phyloP scores from a whole-genome alignment of 2,797 vertebrate species.

The Enteromius fasciolatus region DNA sequence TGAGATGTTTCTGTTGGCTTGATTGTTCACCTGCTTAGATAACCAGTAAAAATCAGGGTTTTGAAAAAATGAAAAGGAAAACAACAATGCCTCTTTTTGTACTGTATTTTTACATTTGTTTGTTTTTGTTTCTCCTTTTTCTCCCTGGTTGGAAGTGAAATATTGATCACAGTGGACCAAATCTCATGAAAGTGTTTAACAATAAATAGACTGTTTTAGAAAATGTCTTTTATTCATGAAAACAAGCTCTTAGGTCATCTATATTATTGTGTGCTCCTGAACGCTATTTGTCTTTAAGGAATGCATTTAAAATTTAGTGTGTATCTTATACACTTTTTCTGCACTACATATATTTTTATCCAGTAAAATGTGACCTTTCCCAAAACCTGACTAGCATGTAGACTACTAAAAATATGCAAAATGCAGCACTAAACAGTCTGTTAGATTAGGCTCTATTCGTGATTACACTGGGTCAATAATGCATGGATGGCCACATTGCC shows the following conservation, averaged over 20 bases:
- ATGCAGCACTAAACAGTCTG: not conserved
- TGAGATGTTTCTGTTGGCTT: constrained; percentile 48
- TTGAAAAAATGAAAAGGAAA: constrained; percentile 61
- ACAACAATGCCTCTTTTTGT: constrained; percentile 74
- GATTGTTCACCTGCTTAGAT: constrained; percentile 56
- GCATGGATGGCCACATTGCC: not conserved
- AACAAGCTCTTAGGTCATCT: no score
- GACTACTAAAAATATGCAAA: not conserved
- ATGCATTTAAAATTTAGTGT: not conserved
- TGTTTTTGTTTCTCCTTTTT: constrained; percentile 69
- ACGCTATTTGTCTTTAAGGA: no score
- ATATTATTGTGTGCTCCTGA: no score
- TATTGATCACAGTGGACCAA: constrained; percentile 82
- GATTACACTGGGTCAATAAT: not conserved
- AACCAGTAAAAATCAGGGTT: constrained; percentile 66
- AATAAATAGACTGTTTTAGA: constrained; percentile 82
- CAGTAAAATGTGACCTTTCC: not conserved
- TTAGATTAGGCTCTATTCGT: not conserved
- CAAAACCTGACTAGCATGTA: not conserved
- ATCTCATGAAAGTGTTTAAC: constrained; percentile 82
- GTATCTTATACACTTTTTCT: no score
- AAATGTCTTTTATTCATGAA: constrained; percentile 41
- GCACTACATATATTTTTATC: not conserved
- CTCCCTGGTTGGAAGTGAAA: constrained; percentile 76
- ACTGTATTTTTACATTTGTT: constrained; percentile 76